phyloP scores from a whole-genome alignment of 2,888 invertebrate genomes.

The Dendrolimus pini region DNA sequence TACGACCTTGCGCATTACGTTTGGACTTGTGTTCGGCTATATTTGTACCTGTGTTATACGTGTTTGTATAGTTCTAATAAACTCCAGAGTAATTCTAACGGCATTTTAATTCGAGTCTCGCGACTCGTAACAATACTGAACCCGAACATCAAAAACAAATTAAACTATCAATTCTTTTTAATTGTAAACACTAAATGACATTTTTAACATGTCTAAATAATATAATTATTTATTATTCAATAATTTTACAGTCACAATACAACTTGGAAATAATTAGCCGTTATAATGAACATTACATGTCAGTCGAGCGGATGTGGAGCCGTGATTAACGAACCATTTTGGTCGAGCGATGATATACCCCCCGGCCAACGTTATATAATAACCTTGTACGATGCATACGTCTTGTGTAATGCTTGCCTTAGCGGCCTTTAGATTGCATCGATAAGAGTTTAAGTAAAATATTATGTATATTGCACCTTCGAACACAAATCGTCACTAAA shows the following conservation, averaged over 20 bases:
- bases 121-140: too few species aligned
- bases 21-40: too few species aligned
- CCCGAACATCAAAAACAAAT: too few species aligned
- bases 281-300: neutral
- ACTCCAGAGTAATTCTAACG: too few species aligned
- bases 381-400: neutral
- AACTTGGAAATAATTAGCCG: neutral
- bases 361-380: neutral
- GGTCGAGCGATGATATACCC: neutral
- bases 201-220: too few species aligned
- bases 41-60: too few species aligned
- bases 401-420: neutral
- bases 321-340: neutral
- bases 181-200: too few species aligned
- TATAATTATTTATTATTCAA: neutral
- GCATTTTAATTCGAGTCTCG: too few species aligned
- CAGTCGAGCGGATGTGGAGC: neutral
- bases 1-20: too few species aligned
- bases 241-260: neutral
- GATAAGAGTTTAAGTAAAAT: neutral
- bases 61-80: too few species aligned
- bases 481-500: too few species aligned
- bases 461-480: neutral
- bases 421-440: neutral
- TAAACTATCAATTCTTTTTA: too few species aligned